A percentile compares a stretch with the other conserved stretches of the same genome.
Evolutionary conservation across 2,113 vertebrate genomes (phyloP).

Genomic region (Climacteris rufus): DNA sequence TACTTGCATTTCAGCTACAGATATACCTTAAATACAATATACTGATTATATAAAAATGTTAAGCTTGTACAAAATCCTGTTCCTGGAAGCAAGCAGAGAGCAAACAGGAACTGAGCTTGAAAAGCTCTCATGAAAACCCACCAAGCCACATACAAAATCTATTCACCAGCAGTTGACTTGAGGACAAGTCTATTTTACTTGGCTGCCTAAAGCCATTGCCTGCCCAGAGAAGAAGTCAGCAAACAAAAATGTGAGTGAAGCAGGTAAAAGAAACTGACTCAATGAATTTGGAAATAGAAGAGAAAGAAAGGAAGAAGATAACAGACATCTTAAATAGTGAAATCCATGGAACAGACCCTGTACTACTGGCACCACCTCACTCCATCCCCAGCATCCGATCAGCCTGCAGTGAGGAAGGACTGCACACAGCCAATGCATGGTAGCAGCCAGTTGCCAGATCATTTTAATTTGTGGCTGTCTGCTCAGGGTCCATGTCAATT

Average conservation of each 20-base stretch:
- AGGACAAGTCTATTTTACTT: constrained; percentile 52
- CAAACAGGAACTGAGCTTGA: constrained; percentile 27
- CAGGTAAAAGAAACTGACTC: background rate
- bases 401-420: background rate
- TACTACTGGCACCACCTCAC: background rate
- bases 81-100: constrained; percentile 14
- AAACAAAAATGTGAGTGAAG: constrained; percentile 12
- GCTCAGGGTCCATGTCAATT: background rate
- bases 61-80: background rate
- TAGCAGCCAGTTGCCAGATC: background rate
- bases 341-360: background rate
- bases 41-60: background rate
- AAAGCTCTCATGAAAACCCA: background rate
- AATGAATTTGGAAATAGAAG: background rate
- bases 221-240: background rate
- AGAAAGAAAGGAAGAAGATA: background rate
- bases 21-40: background rate
- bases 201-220: constrained; percentile 16
- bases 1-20: background rate
- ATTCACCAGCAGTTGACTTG: constrained; percentile 11
- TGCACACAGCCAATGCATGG: background rate
- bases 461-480: background rate
- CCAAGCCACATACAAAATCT: constrained; percentile 15
- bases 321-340: background rate
- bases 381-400: background rate